Evolutionary conservation across 2,888 invertebrate genomes (phyloP), one percentile per base, ranked within the genome.

Genomic region (Phoenoteleia sp.): DNA sequence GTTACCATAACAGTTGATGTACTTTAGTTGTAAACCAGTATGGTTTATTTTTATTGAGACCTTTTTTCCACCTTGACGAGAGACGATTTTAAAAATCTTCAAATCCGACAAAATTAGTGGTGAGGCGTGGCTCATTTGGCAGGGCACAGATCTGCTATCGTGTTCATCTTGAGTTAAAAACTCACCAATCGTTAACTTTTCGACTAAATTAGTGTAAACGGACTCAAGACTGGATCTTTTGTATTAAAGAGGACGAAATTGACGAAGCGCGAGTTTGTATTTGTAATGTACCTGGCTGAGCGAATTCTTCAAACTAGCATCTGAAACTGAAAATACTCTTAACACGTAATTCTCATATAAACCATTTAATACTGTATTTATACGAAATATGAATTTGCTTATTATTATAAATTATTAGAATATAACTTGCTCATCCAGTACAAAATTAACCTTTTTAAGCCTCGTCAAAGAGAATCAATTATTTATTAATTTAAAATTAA

Each of bases 391-490:
- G 11, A 33, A 33, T 33, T 11, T 9, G 11, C 33, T 33, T 33
- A 33, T 33, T 49, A 47, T 47, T 19, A 58, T 29, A 4, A 33
- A 60, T 27, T 39, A 36, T 47, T 21, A 15, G 21, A 45, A 17
- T 21, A 17, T 52, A 15, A 58, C 60, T 84, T 71, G 85, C 74
- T 86, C 85, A 84, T 67, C 77, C 81, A 81, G 69, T 62, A 54
- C 45, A 27, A 71, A 75, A 74, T 84, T 80, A 76, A 83, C 54
- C 58, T 67, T 83, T 74, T 83, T 67, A 77, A 77, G 75, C 75
- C 64, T 80, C 58, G 45, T 29, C 13, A 54, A 69, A 54, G 54
- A 27, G n/a, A 27, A 2, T 4, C 0, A 47, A 3, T 49, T 13
- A 42, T 52, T 29, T 23, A 56, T 7, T 29, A 36, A 13, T 42